phyloP scores from a whole-genome alignment of 2,797 vertebrate species.

The Bradypodion ventrale region DNA sequence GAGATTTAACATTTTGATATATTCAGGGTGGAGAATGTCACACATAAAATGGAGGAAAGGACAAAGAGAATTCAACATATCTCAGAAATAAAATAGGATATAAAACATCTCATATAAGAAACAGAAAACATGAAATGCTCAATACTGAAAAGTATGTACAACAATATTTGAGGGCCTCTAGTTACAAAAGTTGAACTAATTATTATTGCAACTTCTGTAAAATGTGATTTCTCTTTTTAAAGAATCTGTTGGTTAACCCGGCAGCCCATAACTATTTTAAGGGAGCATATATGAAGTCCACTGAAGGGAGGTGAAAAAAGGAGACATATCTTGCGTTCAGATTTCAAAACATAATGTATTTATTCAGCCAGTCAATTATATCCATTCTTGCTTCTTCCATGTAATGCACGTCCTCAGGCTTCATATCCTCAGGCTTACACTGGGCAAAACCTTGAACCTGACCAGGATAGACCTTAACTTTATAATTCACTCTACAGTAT shows the following conservation, averaged over 20 bases:
- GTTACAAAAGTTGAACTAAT: background rate
- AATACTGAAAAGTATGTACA: background rate
- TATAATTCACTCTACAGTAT: constrained; percentile 82
- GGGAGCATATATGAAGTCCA: background rate
- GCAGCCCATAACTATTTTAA: background rate
- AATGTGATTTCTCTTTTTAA: background rate
- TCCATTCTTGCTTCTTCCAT: constrained; percentile 88
- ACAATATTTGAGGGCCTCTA: background rate
- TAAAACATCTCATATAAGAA: background rate
- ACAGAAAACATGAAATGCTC: background rate
- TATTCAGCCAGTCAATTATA: constrained; percentile 88
- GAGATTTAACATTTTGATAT: constrained; percentile 1
- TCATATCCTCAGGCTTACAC: constrained; percentile 87
- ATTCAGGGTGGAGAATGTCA: background rate
- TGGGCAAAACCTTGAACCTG: constrained; percentile 95
- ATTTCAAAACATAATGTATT: constrained; percentile 70
- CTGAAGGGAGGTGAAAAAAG: background rate
- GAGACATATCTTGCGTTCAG: background rate
- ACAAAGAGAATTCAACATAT: background rate
- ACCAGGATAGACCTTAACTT: constrained; percentile 89
- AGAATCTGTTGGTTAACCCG: background rate
- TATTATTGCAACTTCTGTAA: background rate
- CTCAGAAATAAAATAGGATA: background rate
- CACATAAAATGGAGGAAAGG: background rate
- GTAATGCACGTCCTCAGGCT: constrained; percentile 77